Percentiles rank a stretch among this genome's conserved stretches.
Evolutionary conservation across 2,888 invertebrate genomes (phyloP).

Genomic region (Fragum fragum): DNA sequence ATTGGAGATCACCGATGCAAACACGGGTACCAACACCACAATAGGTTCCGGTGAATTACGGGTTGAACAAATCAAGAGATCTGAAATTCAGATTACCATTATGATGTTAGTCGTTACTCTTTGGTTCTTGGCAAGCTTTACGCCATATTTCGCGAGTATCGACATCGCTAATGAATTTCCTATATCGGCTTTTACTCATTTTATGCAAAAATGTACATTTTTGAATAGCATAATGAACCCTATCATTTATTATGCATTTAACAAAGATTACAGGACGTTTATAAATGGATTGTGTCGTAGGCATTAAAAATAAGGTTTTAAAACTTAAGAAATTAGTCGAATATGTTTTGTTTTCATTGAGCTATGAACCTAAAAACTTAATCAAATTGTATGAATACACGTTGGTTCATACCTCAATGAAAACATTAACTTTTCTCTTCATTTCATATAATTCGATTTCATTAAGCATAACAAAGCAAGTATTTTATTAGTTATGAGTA

Average conservation of each 20-base stretch:
- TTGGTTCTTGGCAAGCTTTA: background rate
- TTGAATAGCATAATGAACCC: constrained; percentile 13
- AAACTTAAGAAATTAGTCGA: no score
- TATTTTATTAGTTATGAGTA: no score
- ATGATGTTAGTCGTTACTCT: background rate
- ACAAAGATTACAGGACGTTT: background rate
- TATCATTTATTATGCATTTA: constrained; percentile 1
- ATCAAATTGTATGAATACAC: no score
- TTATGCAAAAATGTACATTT: constrained; percentile 8
- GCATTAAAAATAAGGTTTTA: no score
- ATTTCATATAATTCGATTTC: no score
- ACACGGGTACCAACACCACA: background rate
- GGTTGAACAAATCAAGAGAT: background rate
- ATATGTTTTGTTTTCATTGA: no score
- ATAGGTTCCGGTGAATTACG: background rate
- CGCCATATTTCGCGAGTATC: constrained; percentile 10
- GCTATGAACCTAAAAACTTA: no score
- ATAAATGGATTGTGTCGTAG: background rate
- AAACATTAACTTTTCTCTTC: no score
- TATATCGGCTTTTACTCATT: background rate
- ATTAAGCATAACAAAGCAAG: no score
- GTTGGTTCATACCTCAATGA: no score
- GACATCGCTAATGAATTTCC: background rate
- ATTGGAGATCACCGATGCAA: background rate
- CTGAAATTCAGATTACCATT: constrained; percentile 2